Evolutionary conservation across 1,140 invertebrate species (phyloP), one percentile per base, ranked within the genome.

Genomic region (Globodera ellingtonae): DNA sequence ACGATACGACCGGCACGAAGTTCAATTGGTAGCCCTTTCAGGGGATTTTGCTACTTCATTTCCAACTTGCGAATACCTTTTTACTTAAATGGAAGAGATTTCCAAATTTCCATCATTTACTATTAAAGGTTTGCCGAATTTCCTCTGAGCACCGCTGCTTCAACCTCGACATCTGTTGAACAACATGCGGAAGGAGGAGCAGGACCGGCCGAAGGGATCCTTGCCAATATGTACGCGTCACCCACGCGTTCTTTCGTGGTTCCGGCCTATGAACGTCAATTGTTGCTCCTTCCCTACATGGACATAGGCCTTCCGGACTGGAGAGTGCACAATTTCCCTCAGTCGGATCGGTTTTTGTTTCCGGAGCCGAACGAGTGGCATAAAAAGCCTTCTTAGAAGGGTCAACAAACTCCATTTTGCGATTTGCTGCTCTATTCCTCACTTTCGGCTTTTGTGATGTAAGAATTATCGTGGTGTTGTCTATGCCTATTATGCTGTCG

Each of bases 231-330:
- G 81, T 83, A 24, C 24, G 21, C 65, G 46, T 69, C 52, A 48
- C 47, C 66, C 46, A 83, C 48, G 4, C n/a, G 62, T 56, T 82
- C 80, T 13, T 83, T 83, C 18, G 81, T 75, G 73, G 21, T 78
- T 18, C 72, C 81, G 48, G 72, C 75, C 44, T 46, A 67, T 24
- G 35, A 84, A 50, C 71, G 82, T n/a, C 44, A 70, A n/a, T 46
- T 81, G 18, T 56, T 81, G 46, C 59, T 85, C 8, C 71, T 82
- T 62, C 81, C 81, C 46, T 82, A 82, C 62, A 35, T 82, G 70
- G 81, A 82, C 48, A 82, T 77, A 52, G 81, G 81, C 35, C 35
- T 70, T 59, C 81, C 81, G 35, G 81, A 82, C 50, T 82, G 76
- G 50, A 48, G 81, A 24, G 73, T 79, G 76, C 67, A 82, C 81